phyloP scores from a whole-genome alignment of 2,888 invertebrate species.

The Acrobasis suavella region DNA sequence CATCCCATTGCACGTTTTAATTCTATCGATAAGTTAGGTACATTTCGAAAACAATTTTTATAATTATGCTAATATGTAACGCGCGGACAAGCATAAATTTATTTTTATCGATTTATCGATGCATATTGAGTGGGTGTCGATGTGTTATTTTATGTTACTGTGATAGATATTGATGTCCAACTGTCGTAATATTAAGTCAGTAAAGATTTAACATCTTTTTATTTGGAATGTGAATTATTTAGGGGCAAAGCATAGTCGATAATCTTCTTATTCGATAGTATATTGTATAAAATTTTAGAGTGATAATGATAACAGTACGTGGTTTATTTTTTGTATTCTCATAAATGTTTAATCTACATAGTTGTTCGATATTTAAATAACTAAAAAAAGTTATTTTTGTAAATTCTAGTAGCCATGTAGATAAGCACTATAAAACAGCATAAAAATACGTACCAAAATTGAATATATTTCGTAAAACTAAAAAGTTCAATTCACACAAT shows the following conservation, averaged over 20 bases:
- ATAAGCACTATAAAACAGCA: too few species aligned
- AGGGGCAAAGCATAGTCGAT: not conserved
- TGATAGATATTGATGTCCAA: conserved; percentile 29
- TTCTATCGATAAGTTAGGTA: conserved; percentile 12
- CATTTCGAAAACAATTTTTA: conserved; percentile 15
- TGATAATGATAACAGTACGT: too few species aligned
- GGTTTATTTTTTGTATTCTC: too few species aligned
- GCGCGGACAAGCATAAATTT: conserved; percentile 15
- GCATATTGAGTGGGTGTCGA: conserved; percentile 21
- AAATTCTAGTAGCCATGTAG: too few species aligned
- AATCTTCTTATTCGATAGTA: not conserved
- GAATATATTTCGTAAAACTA: not conserved
- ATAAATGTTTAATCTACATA: too few species aligned
- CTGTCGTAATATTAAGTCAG: conserved; percentile 22
- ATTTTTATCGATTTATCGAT: conserved; percentile 6
- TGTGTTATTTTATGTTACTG: conserved; percentile 32
- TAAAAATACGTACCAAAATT: not conserved
- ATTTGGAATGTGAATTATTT: not conserved
- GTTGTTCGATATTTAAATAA: too few species aligned
- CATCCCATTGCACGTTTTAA: not conserved
- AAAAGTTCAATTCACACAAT: not conserved
- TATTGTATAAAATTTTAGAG: not conserved
- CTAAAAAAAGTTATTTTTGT: too few species aligned
- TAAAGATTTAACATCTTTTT: conserved; percentile 5
- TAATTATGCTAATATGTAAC: conserved; percentile 29